phyloP scores from a whole-genome alignment of 92 coral and sea anemone species.

The Porites divaricata region DNA sequence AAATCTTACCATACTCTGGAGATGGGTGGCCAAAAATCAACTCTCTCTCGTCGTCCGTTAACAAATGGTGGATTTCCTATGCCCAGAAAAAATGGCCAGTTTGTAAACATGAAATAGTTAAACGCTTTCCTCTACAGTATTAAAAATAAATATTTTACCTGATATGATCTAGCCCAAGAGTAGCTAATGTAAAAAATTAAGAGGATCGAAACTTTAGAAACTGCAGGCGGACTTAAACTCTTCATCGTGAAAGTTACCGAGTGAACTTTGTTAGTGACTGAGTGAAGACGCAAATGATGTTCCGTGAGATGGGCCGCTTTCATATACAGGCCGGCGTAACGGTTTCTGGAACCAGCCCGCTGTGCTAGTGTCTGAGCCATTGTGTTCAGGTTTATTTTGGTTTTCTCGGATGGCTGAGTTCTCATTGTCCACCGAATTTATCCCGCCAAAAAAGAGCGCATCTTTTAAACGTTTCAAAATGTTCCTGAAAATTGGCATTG shows the following conservation, averaged over 20 bases:
- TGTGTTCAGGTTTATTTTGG: too few relatives aligned
- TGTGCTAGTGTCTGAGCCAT: too few relatives aligned
- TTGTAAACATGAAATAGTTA: neutral
- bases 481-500: too few relatives aligned
- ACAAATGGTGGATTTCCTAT: slow-evolving; percentile 52
- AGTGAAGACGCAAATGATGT: slow-evolving; percentile 5
- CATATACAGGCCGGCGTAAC: slow-evolving; percentile 7
- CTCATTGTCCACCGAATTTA: too few relatives aligned
- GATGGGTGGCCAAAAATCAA: slow-evolving; percentile 55
- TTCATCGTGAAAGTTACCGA: slow-evolving; percentile 6
- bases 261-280: neutral
- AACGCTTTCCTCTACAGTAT: neutral
- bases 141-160: slow-evolving; percentile 21
- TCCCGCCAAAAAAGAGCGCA: too few relatives aligned
- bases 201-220: neutral
- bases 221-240: neutral
- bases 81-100: neutral
- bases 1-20: slow-evolving; percentile 33
- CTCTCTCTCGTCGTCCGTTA: slow-evolving; percentile 62
- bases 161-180: slow-evolving; percentile 24
- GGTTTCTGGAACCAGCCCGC: neutral
- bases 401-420: slow-evolving; percentile 27
- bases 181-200: neutral
- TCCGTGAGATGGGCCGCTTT: neutral
- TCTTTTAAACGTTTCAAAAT: too few relatives aligned